Conservation (phyloP, 2,113 vertebrate species). For the Synchiropus splendidus region DNA sequence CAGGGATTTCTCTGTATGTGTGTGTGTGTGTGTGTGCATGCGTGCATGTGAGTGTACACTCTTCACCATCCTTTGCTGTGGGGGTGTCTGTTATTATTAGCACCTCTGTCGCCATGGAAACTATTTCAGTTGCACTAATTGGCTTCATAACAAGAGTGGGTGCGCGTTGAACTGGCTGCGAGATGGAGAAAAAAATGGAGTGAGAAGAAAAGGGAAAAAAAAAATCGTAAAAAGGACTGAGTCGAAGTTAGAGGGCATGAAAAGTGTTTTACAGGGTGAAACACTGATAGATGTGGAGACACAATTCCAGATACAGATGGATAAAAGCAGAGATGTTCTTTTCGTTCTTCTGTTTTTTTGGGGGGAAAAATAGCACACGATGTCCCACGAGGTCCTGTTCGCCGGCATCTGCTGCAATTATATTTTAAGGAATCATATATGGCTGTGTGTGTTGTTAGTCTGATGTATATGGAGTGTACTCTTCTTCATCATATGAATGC, state of each 20-base stretch:
- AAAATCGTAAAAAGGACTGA: slow-evolving; percentile 19
- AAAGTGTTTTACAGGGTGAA: slow-evolving; percentile 17
- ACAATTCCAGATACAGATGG: not conserved
- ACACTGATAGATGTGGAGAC: slow-evolving; percentile 3
- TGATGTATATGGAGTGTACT: too few relatives aligned
- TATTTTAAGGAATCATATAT: too few relatives aligned
- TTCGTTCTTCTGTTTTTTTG: not conserved
- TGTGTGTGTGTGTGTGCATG: not conserved
- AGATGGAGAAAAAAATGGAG: slow-evolving; percentile 17
- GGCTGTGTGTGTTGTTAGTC: too few relatives aligned
- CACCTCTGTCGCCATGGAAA: slow-evolving; percentile 65
- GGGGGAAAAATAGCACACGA: slow-evolving; percentile 31
- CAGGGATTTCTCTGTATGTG: not conserved
- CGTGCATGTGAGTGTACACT: slow-evolving; percentile 13
- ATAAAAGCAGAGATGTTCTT: slow-evolving; percentile 2
- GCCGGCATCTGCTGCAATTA: slow-evolving; percentile 36
- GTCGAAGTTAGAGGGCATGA: slow-evolving; percentile 28
- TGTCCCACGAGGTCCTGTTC: slow-evolving; percentile 25
- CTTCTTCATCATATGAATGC: too few relatives aligned
- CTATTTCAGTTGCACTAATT: slow-evolving; percentile 66
- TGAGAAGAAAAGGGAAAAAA: slow-evolving; percentile 8
- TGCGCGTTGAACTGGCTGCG: slow-evolving; percentile 43
- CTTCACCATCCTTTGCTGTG: slow-evolving; percentile 51
- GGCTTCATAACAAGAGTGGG: slow-evolving; percentile 59
- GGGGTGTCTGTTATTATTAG: slow-evolving; percentile 69